These are phyloP conservation scores for Ramphastos sulfuratus DNA, from an alignment of 2,113 vertebrate genomes.

Conservation along the genomic window DNA sequence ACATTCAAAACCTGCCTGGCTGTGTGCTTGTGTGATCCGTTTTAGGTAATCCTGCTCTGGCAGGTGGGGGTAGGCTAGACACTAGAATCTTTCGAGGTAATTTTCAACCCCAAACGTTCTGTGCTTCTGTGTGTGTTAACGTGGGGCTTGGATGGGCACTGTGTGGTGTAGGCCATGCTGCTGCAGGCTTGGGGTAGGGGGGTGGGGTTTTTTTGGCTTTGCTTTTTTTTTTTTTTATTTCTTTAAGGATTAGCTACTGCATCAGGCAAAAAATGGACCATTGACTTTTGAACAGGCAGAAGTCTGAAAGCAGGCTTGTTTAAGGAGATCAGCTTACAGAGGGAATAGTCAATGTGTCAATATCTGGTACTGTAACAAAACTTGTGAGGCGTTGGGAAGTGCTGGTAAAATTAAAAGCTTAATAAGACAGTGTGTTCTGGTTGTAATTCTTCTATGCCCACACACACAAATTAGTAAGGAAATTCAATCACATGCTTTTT, in stretches of 20 bases:
- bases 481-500: rapidly evolving
- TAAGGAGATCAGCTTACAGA: too few species aligned
- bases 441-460: background rate
- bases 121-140: too few species aligned
- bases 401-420: background rate
- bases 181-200: too few species aligned
- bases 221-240: background rate
- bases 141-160: background rate
- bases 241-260: background rate
- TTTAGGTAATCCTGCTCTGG: too few species aligned
- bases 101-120: too few species aligned
- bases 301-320: background rate
- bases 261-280: rapidly evolving
- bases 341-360: background rate
- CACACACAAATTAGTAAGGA: background rate
- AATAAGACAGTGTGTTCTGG: rapidly evolving
- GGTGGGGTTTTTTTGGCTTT: background rate
- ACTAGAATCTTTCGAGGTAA: too few species aligned
- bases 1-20: too few species aligned
- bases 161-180: background rate
- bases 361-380: background rate
- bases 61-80: too few species aligned
- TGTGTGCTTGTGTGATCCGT: too few species aligned
- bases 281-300: background rate
- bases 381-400: too few species aligned